phyloP scores from a whole-genome alignment of 2,113 vertebrate species.

The Anolis sagrei region DNA sequence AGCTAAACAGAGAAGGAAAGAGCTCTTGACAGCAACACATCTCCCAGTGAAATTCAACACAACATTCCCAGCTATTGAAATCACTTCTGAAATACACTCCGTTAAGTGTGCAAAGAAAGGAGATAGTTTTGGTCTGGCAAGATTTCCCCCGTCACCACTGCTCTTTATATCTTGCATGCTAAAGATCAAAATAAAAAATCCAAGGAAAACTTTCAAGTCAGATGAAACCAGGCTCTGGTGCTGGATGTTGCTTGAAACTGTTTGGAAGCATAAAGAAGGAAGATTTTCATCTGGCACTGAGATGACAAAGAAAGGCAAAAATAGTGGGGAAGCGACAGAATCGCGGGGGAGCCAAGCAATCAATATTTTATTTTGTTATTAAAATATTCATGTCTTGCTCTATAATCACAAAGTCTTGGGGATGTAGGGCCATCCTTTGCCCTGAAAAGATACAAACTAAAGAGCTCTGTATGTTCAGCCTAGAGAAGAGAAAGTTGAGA shows the following conservation, averaged over 20 bases:
- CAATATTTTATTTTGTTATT: too few species aligned
- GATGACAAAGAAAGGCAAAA: neutral
- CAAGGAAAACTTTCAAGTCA: neutral
- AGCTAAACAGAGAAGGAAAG: constrained; percentile 11
- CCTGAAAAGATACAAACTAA: too few species aligned
- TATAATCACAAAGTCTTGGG: too few species aligned
- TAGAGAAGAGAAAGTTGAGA: too few species aligned
- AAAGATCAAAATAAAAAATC: neutral
- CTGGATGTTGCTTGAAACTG: neutral
- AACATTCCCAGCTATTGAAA: neutral
- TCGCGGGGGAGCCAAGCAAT: too few species aligned
- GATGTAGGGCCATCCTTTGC: too few species aligned
- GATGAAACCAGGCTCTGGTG: constrained; percentile 12
- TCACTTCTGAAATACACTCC: neutral
- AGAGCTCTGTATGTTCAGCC: too few species aligned
- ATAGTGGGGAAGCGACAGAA: neutral
- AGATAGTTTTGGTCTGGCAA: neutral
- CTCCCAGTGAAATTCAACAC: constrained; percentile 1
- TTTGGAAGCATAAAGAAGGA: neutral
- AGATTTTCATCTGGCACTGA: neutral
- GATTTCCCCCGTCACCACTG: neutral
- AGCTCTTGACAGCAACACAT: neutral
- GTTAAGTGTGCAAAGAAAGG: neutral
- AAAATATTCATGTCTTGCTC: too few species aligned
- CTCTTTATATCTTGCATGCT: too few species aligned